Evolutionary conservation across 92 coral and sea anemone species (phyloP), one percentile per base, ranked within the genome.

Genomic region (Porites cylindrica): DNA sequence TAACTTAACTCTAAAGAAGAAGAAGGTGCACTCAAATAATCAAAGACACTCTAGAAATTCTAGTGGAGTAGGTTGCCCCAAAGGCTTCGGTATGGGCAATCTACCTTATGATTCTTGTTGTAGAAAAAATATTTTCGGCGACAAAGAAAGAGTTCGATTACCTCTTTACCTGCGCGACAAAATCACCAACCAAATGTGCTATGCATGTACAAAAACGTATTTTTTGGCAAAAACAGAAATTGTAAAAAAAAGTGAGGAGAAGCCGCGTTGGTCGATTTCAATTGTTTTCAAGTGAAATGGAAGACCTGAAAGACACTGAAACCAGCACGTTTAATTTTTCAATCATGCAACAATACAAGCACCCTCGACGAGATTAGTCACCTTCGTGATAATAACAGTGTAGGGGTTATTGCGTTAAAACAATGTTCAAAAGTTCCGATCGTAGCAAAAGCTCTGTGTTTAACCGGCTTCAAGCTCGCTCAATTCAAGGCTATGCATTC

Each of bases 121-220:
- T 58, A 26, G 81, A 77, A 77, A 77, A 77, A 1, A 77, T 59
- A 24, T 58, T 7, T 61, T 60, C 77, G 51, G 43, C 43, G 6
- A 29, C 59, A 77, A 60, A 58, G 29, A 24, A 18, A 1, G 4
- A 77, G 9, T n/a, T 72, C 19, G 24, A 59, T 29, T 62, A 62
- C 66, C 66, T 56, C 61, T 56, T 56, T 10, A 56, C 11, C 61
- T 8, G 16, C 16, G 14, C 61, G 14, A 62, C 66, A 62, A 62
- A 62, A 62, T 62, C 24, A 56, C 61, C 11, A 10, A 2, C 11
- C 61, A 56, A 56, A 56, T 38, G 47, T 38, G 47, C 4, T 38
- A 38, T 4, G 7, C 47, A 38, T 4, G 47, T 38, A 38, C 47
- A 4, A 38, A 38, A 56, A 56, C 16, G 11, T 56, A 10, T 56